These are phyloP conservation scores for Acrocephalus scirpaceus DNA, from an alignment of 2,797 vertebrate genomes.

Conservation along the genomic window DNA sequence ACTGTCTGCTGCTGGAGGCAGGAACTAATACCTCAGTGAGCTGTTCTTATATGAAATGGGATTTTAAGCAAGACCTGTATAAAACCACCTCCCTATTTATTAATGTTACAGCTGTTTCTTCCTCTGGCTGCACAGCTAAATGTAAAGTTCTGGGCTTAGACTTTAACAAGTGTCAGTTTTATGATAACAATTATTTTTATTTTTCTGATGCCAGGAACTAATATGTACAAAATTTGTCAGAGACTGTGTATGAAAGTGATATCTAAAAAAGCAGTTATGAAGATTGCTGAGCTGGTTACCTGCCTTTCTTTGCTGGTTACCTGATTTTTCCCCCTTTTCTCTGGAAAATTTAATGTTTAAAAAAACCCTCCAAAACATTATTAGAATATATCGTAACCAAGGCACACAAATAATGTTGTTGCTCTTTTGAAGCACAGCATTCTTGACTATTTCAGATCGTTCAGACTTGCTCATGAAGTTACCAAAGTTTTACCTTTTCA, in stretches of 20 bases:
- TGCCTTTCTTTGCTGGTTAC: not conserved
- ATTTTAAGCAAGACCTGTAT: not conserved
- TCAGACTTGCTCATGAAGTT: not conserved
- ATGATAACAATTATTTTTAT: not conserved
- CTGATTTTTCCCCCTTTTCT: not conserved
- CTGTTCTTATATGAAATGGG: not conserved
- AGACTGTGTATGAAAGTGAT: not conserved
- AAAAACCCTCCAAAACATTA: not conserved
- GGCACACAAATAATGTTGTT: not conserved
- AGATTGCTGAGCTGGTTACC: not conserved
- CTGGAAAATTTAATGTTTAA: not conserved
- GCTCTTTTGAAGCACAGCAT: not conserved
- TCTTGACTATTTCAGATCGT: not conserved
- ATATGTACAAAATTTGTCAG: not conserved
- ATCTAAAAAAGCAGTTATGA: not conserved
- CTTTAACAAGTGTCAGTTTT: not conserved
- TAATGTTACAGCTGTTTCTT: not conserved
- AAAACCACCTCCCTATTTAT: not conserved
- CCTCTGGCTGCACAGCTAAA: not conserved
- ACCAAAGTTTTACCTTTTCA: not conserved
- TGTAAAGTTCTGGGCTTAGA: not conserved
- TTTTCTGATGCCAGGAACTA: not conserved
- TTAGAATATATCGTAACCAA: not conserved
- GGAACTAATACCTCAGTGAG: not conserved
- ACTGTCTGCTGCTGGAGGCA: not conserved